phyloP scores from a whole-genome alignment of 2,797 vertebrate genomes.

The Melanogrammus aeglefinus region DNA sequence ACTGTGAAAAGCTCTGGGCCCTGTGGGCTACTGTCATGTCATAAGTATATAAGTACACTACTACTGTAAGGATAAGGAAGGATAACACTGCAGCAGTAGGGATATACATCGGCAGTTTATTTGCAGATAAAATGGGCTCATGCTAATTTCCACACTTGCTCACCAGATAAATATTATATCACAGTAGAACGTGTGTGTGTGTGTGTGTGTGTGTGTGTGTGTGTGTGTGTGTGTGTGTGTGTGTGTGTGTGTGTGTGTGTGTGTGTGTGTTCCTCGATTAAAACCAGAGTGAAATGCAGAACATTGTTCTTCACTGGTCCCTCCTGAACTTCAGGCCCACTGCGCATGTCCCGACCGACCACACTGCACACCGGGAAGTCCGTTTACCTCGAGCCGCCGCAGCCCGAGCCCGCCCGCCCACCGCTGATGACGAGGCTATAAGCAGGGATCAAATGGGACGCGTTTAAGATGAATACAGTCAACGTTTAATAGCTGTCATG shows the following conservation, averaged over 20 bases:
- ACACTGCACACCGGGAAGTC: constrained; percentile 20
- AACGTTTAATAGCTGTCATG: neutral
- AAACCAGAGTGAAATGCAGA: too few species aligned
- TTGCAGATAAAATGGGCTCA: too few species aligned
- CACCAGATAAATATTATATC: too few species aligned
- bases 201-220: too few species aligned
- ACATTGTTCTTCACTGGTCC: too few species aligned
- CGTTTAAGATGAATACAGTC: neutral
- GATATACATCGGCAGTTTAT: too few species aligned
- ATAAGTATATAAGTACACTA: neutral
- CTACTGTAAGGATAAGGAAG: neutral
- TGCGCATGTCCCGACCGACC: constrained; percentile 22
- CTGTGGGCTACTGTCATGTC: neutral
- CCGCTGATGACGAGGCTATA: neutral
- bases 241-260: too few species aligned
- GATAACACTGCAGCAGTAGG: too few species aligned
- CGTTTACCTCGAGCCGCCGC: constrained; percentile 49
- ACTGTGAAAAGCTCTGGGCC: neutral
- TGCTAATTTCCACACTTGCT: too few species aligned
- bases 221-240: too few species aligned
- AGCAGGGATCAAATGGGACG: neutral
- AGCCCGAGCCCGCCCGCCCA: neutral
- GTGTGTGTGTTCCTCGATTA: too few species aligned
- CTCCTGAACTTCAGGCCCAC: neutral
- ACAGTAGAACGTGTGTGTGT: too few species aligned